A percentile compares a stretch with the other conserved stretches of the same genome.
These are phyloP conservation scores for Ochotona curzoniae DNA, from an alignment of 2,113 vertebrate species.

Conservation along the genomic window DNA sequence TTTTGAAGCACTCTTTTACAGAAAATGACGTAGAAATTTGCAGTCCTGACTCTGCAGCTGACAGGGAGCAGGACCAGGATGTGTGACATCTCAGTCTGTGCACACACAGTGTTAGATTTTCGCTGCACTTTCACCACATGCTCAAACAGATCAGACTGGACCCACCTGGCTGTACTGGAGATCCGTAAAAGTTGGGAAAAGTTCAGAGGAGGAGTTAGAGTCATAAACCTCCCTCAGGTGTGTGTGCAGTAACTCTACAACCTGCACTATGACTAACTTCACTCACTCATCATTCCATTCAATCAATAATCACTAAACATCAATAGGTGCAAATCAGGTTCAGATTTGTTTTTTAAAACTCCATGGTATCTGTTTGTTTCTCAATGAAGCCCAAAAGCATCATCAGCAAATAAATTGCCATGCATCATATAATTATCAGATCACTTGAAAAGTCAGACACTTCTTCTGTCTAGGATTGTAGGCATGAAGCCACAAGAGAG, in stretches of 20 bases:
- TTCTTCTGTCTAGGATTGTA: not conserved
- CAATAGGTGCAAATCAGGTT: not conserved
- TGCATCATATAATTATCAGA: not conserved
- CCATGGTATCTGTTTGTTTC: not conserved
- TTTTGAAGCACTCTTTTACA: too few species aligned
- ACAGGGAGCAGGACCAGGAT: not conserved
- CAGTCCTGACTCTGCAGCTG: not conserved
- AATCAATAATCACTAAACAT: constrained; percentile 11
- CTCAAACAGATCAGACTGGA: not conserved
- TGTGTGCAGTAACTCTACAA: constrained; percentile 23
- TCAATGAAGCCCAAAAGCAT: not conserved
- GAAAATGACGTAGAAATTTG: not conserved
- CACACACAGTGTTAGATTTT: not conserved
- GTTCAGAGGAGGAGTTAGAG: not conserved
- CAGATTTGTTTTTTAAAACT: constrained; percentile 18
- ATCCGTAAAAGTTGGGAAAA: not conserved
- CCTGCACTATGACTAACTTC: not conserved
- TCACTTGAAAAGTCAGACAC: not conserved
- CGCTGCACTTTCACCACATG: accelerated
- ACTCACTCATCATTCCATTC: constrained; percentile 38
- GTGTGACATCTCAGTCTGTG: not conserved
- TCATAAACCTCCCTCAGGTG: not conserved
- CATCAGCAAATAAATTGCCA: not conserved
- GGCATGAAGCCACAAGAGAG: not conserved
- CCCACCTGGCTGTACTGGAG: not conserved